phyloP scores from a whole-genome alignment of 2,113 vertebrate genomes.

The Echinops telfairi region DNA sequence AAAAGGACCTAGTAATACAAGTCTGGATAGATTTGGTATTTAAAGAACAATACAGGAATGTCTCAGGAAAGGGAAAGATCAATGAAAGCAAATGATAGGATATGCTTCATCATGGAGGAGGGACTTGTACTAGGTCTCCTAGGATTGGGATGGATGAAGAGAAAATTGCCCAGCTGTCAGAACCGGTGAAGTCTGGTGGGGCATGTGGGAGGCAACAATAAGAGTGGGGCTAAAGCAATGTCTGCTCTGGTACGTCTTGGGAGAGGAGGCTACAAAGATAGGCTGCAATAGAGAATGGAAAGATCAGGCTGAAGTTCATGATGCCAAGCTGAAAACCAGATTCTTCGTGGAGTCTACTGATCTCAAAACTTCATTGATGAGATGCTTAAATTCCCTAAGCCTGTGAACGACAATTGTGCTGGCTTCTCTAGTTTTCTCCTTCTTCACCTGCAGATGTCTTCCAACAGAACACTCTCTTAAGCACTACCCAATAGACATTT shows the following conservation, averaged over 20 bases:
- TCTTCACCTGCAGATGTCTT: slow-evolving; percentile 13
- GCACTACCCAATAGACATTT: background rate
- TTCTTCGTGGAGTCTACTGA: background rate
- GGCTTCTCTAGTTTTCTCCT: background rate
- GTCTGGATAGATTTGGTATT: background rate
- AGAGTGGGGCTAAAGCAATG: background rate
- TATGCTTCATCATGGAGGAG: slow-evolving; percentile 21
- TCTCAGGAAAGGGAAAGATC: slow-evolving; percentile 8
- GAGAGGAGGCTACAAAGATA: background rate
- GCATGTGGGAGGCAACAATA: background rate
- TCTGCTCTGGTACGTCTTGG: slow-evolving; percentile 7
- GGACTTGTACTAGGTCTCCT: background rate
- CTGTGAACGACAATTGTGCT: background rate
- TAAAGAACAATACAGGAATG: slow-evolving; percentile 13
- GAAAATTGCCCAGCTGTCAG: background rate
- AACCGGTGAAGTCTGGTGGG: background rate
- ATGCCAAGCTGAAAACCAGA: background rate
- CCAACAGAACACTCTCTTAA: background rate
- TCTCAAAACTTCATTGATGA: background rate
- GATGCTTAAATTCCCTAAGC: background rate
- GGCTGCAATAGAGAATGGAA: background rate
- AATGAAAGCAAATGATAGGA: slow-evolving; percentile 28
- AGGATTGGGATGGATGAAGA: background rate
- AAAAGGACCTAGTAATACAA: slow-evolving; percentile 11
- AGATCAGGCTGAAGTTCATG: slow-evolving; percentile 4